Conservation (phyloP, 2,113 vertebrate species). For the Thymallus thymallus region DNA sequence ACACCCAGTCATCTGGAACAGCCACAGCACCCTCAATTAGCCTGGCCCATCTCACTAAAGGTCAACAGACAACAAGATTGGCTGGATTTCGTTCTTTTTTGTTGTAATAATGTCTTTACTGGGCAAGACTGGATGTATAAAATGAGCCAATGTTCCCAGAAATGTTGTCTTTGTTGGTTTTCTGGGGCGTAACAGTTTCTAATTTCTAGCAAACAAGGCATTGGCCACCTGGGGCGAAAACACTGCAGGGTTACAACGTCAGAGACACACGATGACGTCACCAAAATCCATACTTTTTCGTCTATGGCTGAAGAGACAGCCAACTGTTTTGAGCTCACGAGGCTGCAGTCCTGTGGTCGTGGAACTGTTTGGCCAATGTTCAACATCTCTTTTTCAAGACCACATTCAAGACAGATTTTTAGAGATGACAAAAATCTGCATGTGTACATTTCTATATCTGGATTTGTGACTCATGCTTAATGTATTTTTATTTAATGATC, state of each 20-base stretch:
- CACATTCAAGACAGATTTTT: too few species aligned
- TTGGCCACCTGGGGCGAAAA: conserved; percentile 45
- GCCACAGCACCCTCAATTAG: background rate
- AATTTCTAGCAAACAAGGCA: conserved; percentile 51
- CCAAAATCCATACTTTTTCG: background rate
- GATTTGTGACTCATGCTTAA: too few species aligned
- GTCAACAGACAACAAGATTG: conserved; percentile 40
- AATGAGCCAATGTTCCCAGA: conserved; percentile 37
- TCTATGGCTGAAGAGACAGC: background rate
- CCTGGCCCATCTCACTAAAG: conserved; percentile 49
- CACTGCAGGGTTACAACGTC: background rate
- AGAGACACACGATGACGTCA: background rate
- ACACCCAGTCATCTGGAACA: conserved; percentile 16
- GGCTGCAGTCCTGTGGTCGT: background rate
- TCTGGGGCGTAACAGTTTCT: conserved; percentile 41
- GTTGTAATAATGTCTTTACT: background rate
- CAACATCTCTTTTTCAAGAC: too few species aligned
- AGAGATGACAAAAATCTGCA: too few species aligned
- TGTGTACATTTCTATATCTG: too few species aligned
- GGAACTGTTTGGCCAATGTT: background rate
- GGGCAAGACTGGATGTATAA: conserved; percentile 43
- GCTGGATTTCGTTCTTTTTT: too few species aligned
- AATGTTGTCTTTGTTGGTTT: conserved; percentile 8
- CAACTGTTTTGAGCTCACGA: too few species aligned
- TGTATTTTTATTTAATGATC: too few species aligned